A percentile compares a stretch with the other conserved stretches of the same genome.
phyloP scores from a whole-genome alignment of 1,140 invertebrate genomes.

The Ceratina australensis region DNA sequence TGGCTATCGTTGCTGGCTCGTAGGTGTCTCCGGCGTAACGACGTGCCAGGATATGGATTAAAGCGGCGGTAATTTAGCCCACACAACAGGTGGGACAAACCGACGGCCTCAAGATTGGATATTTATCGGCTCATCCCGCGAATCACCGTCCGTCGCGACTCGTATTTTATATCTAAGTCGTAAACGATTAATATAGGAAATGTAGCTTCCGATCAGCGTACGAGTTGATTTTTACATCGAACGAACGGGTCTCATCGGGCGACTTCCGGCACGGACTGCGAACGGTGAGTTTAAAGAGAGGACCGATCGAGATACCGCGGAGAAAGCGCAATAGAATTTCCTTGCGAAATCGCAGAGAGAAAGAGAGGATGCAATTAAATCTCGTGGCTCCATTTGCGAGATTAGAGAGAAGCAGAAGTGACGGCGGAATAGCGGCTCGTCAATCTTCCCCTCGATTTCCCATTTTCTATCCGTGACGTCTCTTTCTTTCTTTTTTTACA shows the following conservation, averaged over 20 bases:
- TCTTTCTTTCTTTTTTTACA: not conserved
- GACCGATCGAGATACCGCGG: no score
- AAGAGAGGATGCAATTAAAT: slow-evolving; percentile 55
- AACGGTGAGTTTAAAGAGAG: no score
- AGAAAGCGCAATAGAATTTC: no score
- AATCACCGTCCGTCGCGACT: not conserved
- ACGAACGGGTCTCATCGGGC: no score
- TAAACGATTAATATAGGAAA: no score
- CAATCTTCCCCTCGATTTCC: slow-evolving; percentile 41
- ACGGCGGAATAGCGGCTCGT: slow-evolving; percentile 49
- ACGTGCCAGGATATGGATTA: slow-evolving; percentile 42
- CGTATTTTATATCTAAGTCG: no score
- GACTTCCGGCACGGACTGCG: no score
- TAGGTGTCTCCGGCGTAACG: slow-evolving; percentile 30
- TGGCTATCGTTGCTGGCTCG: slow-evolving; percentile 36
- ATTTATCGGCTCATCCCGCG: slow-evolving; percentile 30
- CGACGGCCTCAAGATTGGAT: slow-evolving; percentile 30
- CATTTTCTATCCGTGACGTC: slow-evolving; percentile 16
- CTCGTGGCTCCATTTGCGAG: slow-evolving; percentile 65
- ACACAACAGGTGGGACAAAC: slow-evolving; percentile 56
- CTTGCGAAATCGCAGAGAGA: not conserved
- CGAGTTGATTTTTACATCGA: no score
- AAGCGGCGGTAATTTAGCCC: slow-evolving; percentile 35
- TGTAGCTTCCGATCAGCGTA: no score
- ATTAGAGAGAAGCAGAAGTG: slow-evolving; percentile 62